A percentile compares a stretch with the other conserved stretches of the same genome.
phyloP scores from a whole-genome alignment of 2,797 vertebrate species.

The Bradypodion pumilum region DNA sequence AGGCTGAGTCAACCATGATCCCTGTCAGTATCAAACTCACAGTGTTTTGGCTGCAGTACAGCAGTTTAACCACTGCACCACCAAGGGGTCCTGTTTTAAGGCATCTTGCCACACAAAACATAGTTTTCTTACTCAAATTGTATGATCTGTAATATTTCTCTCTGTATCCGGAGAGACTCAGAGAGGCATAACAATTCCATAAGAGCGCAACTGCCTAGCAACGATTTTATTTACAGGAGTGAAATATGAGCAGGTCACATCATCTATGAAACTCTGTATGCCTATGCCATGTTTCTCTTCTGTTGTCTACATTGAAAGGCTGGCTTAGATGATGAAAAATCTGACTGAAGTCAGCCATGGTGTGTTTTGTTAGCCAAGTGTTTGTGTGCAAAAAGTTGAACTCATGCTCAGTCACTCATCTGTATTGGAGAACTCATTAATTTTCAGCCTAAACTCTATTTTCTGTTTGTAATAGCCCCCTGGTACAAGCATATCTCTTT shows the following conservation, averaged over 20 bases:
- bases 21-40: too few relatives aligned
- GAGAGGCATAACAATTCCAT: too few relatives aligned
- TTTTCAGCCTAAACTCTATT: slow-evolving; percentile 1
- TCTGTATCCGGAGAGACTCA: too few relatives aligned
- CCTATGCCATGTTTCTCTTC: background rate
- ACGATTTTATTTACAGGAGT: background rate
- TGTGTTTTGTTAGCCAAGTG: background rate
- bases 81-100: too few relatives aligned
- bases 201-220: background rate
- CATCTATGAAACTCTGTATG: background rate
- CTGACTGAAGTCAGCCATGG: background rate
- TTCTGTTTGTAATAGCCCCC: background rate
- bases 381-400: background rate
- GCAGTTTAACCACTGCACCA: too few relatives aligned
- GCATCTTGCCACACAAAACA: too few relatives aligned
- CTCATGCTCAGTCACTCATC: background rate
- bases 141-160: too few relatives aligned
- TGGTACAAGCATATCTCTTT: background rate
- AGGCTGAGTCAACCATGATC: too few relatives aligned
- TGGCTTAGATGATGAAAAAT: background rate
- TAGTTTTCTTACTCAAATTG: too few relatives aligned
- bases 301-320: background rate
- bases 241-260: background rate
- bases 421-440: background rate
- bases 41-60: too few relatives aligned